Percentiles rank a stretch among this genome's conserved stretches.
phyloP scores from a whole-genome alignment of 1,140 invertebrate species.

The Solenopsis invicta region DNA sequence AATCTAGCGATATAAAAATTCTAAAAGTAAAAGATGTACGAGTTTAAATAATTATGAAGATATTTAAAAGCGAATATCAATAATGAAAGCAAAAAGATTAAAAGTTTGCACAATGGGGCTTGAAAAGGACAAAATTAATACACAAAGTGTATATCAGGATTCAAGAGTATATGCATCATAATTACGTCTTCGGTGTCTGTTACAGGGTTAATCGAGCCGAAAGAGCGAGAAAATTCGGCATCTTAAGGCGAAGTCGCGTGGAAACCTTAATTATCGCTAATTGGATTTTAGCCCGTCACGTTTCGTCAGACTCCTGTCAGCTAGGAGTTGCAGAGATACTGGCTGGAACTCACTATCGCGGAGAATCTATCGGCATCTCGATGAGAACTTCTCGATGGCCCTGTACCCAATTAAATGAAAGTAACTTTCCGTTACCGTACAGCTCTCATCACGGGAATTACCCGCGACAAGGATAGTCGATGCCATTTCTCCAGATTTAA shows the following conservation, averaged over 20 bases:
- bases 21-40: not conserved
- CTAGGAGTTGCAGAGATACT: constrained; percentile 20
- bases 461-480: not conserved
- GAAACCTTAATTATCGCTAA: constrained; percentile 68
- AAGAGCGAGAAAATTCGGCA: constrained; percentile 23
- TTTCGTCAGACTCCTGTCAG: constrained; percentile 65
- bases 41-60: not conserved
- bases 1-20: not conserved
- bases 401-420: constrained; percentile 58
- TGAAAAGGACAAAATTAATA: not conserved
- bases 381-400: constrained; percentile 61
- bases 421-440: constrained; percentile 50
- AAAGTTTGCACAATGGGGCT: not conserved
- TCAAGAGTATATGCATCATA: constrained; percentile 7
- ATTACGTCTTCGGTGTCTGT: not conserved
- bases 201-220: constrained; percentile 24
- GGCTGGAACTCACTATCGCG: constrained; percentile 18
- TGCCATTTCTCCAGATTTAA: constrained; percentile 40
- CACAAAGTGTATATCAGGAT: not conserved
- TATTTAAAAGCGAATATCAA: not conserved
- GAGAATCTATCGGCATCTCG: constrained; percentile 60
- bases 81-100: not conserved
- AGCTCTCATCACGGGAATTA: constrained; percentile 37
- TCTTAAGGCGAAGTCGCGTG: constrained; percentile 16
- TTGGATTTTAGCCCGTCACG: constrained; percentile 65